These are phyloP conservation scores for Hyperopisus bebe DNA, from an alignment of 2,113 vertebrate genomes.

Conservation along the genomic window DNA sequence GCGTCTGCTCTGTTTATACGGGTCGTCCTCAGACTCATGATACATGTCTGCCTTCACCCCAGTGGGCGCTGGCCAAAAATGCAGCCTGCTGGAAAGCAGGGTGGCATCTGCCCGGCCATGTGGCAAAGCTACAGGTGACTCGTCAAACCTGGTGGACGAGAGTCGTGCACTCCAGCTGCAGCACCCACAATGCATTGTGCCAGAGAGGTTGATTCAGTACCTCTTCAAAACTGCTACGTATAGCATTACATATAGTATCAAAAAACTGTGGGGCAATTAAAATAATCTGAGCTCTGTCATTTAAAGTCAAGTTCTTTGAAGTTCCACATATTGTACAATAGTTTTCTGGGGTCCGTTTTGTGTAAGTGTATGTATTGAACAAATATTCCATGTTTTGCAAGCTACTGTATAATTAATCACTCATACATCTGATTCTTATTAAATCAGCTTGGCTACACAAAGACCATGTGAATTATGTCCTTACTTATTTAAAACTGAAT, in stretches of 20 bases:
- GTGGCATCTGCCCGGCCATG: not conserved
- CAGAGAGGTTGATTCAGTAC: not conserved
- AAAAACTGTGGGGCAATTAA: not conserved
- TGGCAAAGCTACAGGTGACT: not conserved
- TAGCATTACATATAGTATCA: not conserved
- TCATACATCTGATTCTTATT: constrained; percentile 32
- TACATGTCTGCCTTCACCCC: not conserved
- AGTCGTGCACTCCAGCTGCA: not conserved
- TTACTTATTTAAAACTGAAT: constrained; percentile 36
- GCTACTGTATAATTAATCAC: constrained; percentile 33
- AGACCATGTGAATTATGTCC: not conserved
- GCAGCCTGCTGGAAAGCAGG: not conserved
- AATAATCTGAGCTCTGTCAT: not conserved
- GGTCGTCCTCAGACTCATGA: not conserved
- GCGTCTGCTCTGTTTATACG: not conserved
- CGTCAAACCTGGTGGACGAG: not conserved
- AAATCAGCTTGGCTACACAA: constrained; percentile 31
- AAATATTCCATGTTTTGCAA: not conserved
- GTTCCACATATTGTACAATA: not conserved
- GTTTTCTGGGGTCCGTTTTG: constrained; percentile 12
- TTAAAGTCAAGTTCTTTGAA: not conserved
- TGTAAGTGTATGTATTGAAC: not conserved
- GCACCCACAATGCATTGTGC: not conserved
- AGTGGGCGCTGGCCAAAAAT: not conserved
- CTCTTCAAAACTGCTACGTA: not conserved